Percentiles rank a stretch among this genome's conserved stretches.
Evolutionary conservation across 2,888 invertebrate species (phyloP).

Genomic region (Bellardia pandia): DNA sequence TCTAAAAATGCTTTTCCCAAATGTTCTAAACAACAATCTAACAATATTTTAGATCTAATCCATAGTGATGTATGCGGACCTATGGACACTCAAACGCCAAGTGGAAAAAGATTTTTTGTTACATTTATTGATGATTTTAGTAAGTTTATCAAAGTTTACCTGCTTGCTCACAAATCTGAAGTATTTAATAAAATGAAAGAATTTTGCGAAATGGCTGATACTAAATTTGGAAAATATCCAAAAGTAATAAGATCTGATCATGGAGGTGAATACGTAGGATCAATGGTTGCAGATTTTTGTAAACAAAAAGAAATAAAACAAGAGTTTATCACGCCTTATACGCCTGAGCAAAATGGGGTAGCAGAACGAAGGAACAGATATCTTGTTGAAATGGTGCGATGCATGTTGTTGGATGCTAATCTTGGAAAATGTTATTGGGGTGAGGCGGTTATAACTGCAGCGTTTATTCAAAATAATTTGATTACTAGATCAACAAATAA

Average conservation of each 20-base stretch:
- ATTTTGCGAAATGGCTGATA: neutral
- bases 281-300: too few species aligned
- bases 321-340: neutral
- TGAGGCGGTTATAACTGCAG: neutral
- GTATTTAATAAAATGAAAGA: neutral
- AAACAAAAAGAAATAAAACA: too few species aligned
- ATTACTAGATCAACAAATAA: too few species aligned
- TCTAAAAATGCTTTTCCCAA: too few species aligned
- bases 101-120: neutral
- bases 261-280: constrained; percentile 5
- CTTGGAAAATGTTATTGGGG: neutral
- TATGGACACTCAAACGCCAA: neutral
- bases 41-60: neutral
- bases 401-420: too few species aligned
- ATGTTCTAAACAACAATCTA: too few species aligned
- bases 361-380: neutral
- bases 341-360: constrained; percentile 42
- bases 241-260: constrained; percentile 15
- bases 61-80: neutral
- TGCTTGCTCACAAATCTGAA: too few species aligned
- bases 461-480: neutral
- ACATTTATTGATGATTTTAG: neutral
- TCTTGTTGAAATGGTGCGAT: too few species aligned
- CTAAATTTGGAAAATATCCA: neutral
- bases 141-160: neutral